Evolutionary conservation across 2,797 vertebrate species (phyloP).

Genomic region (Enteromius paludinosus): DNA sequence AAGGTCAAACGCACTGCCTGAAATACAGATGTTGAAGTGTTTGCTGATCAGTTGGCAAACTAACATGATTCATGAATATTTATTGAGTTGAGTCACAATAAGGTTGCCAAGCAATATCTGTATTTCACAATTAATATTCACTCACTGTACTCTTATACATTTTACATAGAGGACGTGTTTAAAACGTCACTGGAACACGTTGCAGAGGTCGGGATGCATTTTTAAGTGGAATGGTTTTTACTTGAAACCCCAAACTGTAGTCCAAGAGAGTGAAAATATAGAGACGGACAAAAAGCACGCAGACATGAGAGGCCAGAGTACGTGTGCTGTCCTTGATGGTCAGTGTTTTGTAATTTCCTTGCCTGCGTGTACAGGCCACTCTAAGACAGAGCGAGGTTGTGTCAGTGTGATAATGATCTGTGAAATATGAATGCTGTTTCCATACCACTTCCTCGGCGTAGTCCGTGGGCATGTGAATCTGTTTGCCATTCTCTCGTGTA

Average conservation of each 20-base stretch:
- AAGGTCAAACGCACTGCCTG: not conserved
- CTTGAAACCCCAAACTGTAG: not conserved
- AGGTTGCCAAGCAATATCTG: not conserved
- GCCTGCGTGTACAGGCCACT: not conserved
- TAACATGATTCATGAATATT: not conserved
- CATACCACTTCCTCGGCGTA: constrained; percentile 90
- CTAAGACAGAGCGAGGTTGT: not conserved
- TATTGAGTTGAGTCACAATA: not conserved
- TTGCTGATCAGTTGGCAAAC: not conserved
- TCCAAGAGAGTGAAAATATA: not conserved
- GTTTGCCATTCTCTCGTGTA: constrained; percentile 89
- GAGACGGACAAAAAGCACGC: not conserved
- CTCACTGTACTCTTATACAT: not conserved
- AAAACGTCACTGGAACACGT: not conserved
- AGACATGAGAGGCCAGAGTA: not conserved
- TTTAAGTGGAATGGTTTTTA: not conserved
- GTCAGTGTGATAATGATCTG: not conserved
- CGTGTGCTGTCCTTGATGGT: not conserved
- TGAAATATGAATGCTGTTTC: not conserved
- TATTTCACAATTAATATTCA: not conserved
- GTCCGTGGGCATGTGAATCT: constrained; percentile 98
- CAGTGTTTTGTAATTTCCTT: not conserved
- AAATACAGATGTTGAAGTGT: not conserved
- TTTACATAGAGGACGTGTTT: not conserved
- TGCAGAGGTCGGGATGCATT: not conserved